Evolutionary conservation across 2,888 invertebrate species (phyloP).

Genomic region (Megaustenia siamemsis): DNA sequence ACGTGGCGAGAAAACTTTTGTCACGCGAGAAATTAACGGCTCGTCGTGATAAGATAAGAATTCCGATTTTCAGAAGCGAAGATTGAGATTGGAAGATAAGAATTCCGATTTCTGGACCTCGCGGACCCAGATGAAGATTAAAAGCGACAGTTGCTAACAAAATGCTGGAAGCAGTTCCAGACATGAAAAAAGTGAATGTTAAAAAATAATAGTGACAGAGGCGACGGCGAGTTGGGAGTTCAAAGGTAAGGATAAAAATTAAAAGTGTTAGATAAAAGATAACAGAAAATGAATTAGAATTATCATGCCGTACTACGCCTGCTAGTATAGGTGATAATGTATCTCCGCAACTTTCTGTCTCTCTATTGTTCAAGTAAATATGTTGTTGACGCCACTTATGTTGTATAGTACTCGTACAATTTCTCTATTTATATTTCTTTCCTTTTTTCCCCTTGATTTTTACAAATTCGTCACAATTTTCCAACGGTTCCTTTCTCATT

Average conservation of each 20-base stretch:
- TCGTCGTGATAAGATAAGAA: conserved; percentile 11
- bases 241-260: background rate
- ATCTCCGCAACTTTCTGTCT: too few species aligned
- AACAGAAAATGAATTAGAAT: background rate
- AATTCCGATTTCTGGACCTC: background rate
- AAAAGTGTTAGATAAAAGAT: background rate
- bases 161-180: background rate
- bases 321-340: too few species aligned
- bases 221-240: too few species aligned
- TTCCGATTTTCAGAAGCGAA: background rate
- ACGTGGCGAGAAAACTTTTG: background rate
- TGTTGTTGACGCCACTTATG: too few species aligned
- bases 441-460: too few species aligned
- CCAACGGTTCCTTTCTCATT: too few species aligned
- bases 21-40: conserved; percentile 13
- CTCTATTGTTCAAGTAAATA: too few species aligned
- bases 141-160: conserved; percentile 24
- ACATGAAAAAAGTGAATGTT: background rate
- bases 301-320: too few species aligned
- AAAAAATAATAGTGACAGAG: background rate
- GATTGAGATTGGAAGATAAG: background rate
- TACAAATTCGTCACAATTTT: too few species aligned
- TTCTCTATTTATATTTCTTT: too few species aligned
- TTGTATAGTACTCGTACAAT: too few species aligned
- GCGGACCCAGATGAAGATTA: background rate